Evolutionary conservation across 2,888 invertebrate genomes (phyloP), one percentile per base, ranked within the genome.

Genomic region (Drosophila emarginata): DNA sequence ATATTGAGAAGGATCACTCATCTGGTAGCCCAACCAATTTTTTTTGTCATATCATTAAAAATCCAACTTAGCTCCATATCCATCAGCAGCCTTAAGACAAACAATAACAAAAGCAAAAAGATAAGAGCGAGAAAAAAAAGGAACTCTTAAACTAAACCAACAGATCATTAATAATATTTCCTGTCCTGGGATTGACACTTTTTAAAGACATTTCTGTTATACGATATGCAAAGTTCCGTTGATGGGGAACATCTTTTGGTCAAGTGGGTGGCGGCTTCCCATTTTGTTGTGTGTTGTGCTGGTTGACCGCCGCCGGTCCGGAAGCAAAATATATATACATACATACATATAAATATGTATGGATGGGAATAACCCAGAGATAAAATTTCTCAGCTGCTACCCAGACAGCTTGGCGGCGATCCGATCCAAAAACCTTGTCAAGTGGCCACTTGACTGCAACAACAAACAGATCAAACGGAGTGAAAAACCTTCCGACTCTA

Each of bases 321-420:
- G 54, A 54, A 54, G 54, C 54, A 54, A 18, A 45, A 40, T 40
- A 15, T 14, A 4, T 7, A 15, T 40, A 7, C 3, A 0, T 32
- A 9, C 9, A 9, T 32, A 9, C 9, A 9, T 32, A 1, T n/a
- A n/a, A n/a, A n/a, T n/a, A n/a, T n/a, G n/a, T 4, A 9, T 32
- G 14, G 14, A 7, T 14, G 18, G 45, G 40, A 21, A 45, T 9
- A 21, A 11, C 45, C 45, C 53, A 32, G 18, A 54, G 28, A 32
- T 32, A 15, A 15, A 54, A 36, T 32, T 32, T 28, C 28, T 54
- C 54, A 39, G 39, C 26, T 52, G 50, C 23, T 18, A 51, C 23
- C 68, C 70, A 87, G 87, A 87, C 87, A 77, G 76, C 53, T 74
- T 83, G 87, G 79, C 86, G 77, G 77, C 81, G 76, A 26, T 21